Percentiles rank a stretch among this genome's conserved stretches.
These are phyloP conservation scores for Hipparchia semele DNA, from an alignment of 2,888 invertebrate species.

Conservation along the genomic window DNA sequence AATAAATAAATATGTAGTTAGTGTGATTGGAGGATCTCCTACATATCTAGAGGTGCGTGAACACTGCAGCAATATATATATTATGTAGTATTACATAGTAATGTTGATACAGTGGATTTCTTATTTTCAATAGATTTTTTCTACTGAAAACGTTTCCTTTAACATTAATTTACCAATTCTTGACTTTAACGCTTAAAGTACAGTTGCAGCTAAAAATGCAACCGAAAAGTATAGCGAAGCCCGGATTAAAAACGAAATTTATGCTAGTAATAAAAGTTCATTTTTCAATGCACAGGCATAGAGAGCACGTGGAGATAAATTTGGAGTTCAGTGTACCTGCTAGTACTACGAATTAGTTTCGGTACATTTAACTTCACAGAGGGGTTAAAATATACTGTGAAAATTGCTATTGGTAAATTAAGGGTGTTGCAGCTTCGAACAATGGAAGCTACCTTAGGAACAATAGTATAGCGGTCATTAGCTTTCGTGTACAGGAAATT, in stretches of 20 bases:
- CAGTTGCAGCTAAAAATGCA: slow-evolving; percentile 7
- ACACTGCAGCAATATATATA: too few relatives aligned
- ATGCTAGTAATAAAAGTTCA: slow-evolving; percentile 33
- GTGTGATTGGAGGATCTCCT: too few relatives aligned
- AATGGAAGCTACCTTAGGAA: neutral
- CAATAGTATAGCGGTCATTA: neutral
- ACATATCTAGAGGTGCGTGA: too few relatives aligned
- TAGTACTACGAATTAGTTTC: slow-evolving; percentile 16
- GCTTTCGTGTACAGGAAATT: neutral
- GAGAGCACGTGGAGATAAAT: slow-evolving; percentile 25
- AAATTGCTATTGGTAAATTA: slow-evolving; percentile 13
- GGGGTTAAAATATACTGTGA: slow-evolving; percentile 12
- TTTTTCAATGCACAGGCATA: slow-evolving; percentile 34
- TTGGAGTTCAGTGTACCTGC: slow-evolving; percentile 19
- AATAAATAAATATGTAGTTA: too few relatives aligned
- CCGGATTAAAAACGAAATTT: slow-evolving; percentile 25
- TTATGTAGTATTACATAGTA: too few relatives aligned
- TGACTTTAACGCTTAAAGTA: slow-evolving; percentile 7
- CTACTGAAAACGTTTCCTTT: neutral
- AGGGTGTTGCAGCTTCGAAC: neutral
- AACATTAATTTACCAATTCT: neutral
- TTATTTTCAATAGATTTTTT: neutral
- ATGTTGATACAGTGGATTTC: too few relatives aligned
- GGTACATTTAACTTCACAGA: slow-evolving; percentile 20
- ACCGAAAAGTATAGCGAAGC: neutral